Conservation (phyloP, 1,140 invertebrate genomes). For the Maniola jurtina region DNA sequence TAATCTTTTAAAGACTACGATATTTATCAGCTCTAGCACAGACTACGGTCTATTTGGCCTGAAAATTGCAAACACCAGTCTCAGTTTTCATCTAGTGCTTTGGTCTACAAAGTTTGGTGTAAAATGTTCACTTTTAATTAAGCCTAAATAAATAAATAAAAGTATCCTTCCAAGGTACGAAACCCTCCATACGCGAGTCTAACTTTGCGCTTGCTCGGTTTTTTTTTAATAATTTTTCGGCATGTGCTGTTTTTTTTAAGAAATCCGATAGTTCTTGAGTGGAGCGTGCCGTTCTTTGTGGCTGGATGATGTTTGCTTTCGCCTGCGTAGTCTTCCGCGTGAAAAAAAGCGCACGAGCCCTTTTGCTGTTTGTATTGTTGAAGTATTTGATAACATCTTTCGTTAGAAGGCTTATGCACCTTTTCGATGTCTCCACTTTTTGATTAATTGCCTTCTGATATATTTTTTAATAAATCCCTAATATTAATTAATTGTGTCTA, state of each 20-base stretch:
- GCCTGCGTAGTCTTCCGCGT: constrained; percentile 63
- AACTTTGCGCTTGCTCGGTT: constrained; percentile 27
- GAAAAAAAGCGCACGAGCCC: constrained; percentile 74
- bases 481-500: no score
- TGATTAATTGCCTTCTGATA: neutral
- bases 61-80: no score
- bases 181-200: constrained; percentile 3
- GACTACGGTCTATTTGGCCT: no score
- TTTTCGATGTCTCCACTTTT: constrained; percentile 30
- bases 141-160: no score
- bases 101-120: no score
- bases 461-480: no score
- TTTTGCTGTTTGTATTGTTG: constrained; percentile 42
- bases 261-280: constrained; percentile 73
- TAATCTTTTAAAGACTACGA: no score
- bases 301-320: constrained; percentile 72
- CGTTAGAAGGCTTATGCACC: constrained; percentile 28
- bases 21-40: no score
- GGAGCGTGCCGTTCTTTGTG: constrained; percentile 71
- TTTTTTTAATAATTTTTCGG: constrained; percentile 22
- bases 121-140: no score
- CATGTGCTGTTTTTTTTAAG: constrained; percentile 40
- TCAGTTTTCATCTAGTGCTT: no score
- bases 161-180: no score
- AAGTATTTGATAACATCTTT: constrained; percentile 43